Base-by-base conservation (phyloP, 2,797 vertebrate species). In the Gadopsis marmoratus region DNA sequence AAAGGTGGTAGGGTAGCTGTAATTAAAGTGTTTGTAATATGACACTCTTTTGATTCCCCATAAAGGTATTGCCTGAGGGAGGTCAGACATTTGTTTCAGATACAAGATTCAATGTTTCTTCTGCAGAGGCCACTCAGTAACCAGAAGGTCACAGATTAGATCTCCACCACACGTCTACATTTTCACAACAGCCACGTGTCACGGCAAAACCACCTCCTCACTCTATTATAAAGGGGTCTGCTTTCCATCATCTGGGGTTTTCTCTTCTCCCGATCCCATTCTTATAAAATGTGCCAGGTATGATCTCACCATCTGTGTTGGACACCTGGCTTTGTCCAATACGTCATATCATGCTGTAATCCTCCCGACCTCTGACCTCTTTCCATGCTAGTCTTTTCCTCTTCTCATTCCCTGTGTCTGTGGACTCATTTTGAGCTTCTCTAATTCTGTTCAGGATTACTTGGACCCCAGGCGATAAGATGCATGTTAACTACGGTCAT, bases 241-340 rank as follows among this genome's bases (percentile, higher is more conserved):
- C n/a, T 78, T 78, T 88, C 77, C 58, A 76, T 83, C 59, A 78
- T 68, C 62, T 75, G 6, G 11, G 13, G 61, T 78, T 84, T 74
- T 19, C 11, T 75, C 37, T 35, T 26, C n/a, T 75, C 68, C 62
- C 33, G 4, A 68, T 65, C 61, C 41, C 69, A 43, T 65, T 64
- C 56, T 77, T 74, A 51, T 60, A 59, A 66, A 60, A 77, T 72
- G 29, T 53, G 71, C 83, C 86, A 89, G 74, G 56, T 79, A 82
- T 92, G 86, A 93, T 78, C 84, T 92, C 87, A 91, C 59, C 3
- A 5, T 80, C 84, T 82, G 39, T 39, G 51, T 62, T 82, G 69
- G 76, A 88, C 83, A 86, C 83, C 66, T 74, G 48, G 51, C 35
- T 89, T 74, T 54, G 58, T 84, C 75, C 68, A 78, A 0, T 67